Percentiles rank a stretch among this genome's conserved stretches.
Conservation (phyloP, 2,797 vertebrate species). For the Hapalemur alaotrensis region DNA sequence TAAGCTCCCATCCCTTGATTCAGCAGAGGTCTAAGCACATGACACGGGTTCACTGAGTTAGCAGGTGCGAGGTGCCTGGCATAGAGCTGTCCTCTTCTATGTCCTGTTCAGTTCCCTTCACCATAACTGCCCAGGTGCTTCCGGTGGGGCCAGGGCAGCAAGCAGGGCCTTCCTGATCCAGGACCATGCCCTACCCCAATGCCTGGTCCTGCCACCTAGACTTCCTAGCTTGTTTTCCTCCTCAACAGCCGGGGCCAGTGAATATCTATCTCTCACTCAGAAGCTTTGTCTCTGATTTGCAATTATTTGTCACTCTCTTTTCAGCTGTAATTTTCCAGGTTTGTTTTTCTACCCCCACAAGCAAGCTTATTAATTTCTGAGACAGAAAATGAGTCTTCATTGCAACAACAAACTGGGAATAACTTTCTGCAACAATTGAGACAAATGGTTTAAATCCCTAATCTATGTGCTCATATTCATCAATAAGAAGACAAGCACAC, state of each 20-base stretch:
- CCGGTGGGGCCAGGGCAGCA: background rate
- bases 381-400: background rate
- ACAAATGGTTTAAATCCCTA: background rate
- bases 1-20: background rate
- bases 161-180: background rate
- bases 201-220: background rate
- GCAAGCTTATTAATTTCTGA: background rate
- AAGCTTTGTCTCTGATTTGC: background rate
- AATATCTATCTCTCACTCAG: background rate
- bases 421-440: background rate
- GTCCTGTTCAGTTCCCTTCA: background rate
- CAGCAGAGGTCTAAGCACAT: background rate
- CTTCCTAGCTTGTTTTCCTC: background rate
- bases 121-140: no score
- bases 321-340: background rate
- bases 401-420: background rate
- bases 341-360: background rate
- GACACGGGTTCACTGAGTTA: background rate
- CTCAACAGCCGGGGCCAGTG: no score
- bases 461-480: background rate
- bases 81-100: background rate
- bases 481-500: background rate
- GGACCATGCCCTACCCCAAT: background rate
- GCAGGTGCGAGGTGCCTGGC: background rate
- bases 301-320: background rate